Evolutionary conservation across 2,797 vertebrate genomes (phyloP), one percentile per base, ranked within the genome.

Genomic region (Gallirallus australis): DNA sequence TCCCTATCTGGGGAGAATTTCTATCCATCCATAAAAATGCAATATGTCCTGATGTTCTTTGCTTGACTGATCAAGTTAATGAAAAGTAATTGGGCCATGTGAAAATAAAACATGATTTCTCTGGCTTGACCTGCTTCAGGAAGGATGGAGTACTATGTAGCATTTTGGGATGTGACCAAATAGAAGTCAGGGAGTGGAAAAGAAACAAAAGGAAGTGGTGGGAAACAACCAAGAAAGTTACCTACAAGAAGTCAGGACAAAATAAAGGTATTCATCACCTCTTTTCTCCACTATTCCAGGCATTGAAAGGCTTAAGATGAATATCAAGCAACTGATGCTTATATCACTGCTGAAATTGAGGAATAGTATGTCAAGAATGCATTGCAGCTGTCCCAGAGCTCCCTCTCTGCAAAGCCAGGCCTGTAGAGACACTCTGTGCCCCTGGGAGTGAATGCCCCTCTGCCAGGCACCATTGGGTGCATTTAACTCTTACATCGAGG

Each of bases 31-130:
- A 81, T 64, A 90, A 68, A 90, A 94, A 89, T 40, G 40, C 81
- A 90, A 0, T 50, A 76, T 59, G 86, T 60, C 59, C 69, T 63
- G n/a, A 63, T 56, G 69, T 40, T 91, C 50, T 86, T 57, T 81
- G 50, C 80, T 88, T 83, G 61, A 86, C 66, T 37, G 66, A 90
- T 56, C 77, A 95, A 82, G 39, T 81, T 82, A 95, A 79, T 69
- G 35, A 79, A 93, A 82, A 93, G 35, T 90, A 96, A 94, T 18
- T 30, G 57, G 93, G 27, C 24, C 63, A 85, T 40, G 31, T 91
- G 84, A 97, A 96, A 95, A 94, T 42, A 78, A 94, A 93, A 90
- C 17, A 42, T 42, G 24, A 76, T 69, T 90, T 81, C 4, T 35
- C 33, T 79, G 66, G 52, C n/a, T 84, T 86, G 82, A 84, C 35